Evolutionary conservation across 2,888 invertebrate species (phyloP), one percentile per base, ranked within the genome.

Genomic region (Nycteola revayana): DNA sequence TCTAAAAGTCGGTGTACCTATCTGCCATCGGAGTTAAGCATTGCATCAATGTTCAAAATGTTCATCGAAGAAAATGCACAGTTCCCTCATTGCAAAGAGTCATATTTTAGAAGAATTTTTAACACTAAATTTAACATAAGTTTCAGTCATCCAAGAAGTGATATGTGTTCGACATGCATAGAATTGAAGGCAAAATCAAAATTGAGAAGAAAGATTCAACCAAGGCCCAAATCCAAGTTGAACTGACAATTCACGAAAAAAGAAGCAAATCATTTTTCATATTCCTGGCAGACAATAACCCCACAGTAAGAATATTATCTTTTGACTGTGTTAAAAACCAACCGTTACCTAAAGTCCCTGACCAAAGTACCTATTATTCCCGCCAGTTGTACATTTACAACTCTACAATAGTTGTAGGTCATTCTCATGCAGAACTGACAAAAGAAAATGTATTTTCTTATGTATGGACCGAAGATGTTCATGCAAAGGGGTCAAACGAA

Each of bases 401-500:
- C 29, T 43, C 24, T 30, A 39, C 36, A 22, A 26, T 31, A 37
- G 30, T 36, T 26, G 40, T 31, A 23, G 40, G 35, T 26, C 14
- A 31, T 36, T 40, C 32, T 6, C 20, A 39, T 20, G 10, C 35
- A 34, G 17, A 29, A 24, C 31, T 34, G 20, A 42, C 27, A 18
- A 29, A 18, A 35, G 28, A 42, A 23, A 42, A 36, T 31, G 34
- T 34, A 18, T 39, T 41, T 26, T 25, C 23, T 14, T 41, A 41
- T 23, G 22, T 28, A 7, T 41, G 41, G 36, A 36, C 36, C 6
- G 36, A 39, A 30, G 30, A 39, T 30, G 9, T 17, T 11, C 23
- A 35, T 9, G 34, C 28, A 9, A 35, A 49, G 26, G 58, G 48
- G 3, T 49, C 55, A 1, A 52, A 54, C 30, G 46, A 62, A 49